phyloP scores from a whole-genome alignment of 1,140 invertebrate species.

The Pentalonia nigronervosa region DNA sequence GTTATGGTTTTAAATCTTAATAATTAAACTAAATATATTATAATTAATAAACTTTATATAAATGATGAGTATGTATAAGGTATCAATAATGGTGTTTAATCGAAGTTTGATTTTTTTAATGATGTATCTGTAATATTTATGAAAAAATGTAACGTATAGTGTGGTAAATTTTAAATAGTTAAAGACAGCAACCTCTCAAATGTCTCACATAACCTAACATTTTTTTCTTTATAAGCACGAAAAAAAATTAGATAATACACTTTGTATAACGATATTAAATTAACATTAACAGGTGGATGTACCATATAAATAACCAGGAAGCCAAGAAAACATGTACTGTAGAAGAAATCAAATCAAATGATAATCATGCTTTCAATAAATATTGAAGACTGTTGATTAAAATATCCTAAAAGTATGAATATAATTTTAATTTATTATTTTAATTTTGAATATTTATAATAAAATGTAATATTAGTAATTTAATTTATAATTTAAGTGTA shows the following conservation, averaged over 20 bases:
- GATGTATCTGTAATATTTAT: not conserved
- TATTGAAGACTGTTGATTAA: not conserved
- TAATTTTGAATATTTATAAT: not conserved
- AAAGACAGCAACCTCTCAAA: not conserved
- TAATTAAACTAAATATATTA: too few relatives aligned
- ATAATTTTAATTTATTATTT: not conserved
- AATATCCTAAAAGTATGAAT: not conserved
- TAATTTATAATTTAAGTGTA: too few relatives aligned
- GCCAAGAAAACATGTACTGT: not conserved
- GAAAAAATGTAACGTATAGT: not conserved
- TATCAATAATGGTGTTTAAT: too few relatives aligned
- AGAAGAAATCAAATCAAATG: not conserved
- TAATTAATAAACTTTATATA: too few relatives aligned
- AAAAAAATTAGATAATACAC: not conserved
- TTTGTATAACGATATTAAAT: not conserved
- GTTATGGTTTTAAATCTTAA: too few relatives aligned
- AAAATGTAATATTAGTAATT: too few relatives aligned
- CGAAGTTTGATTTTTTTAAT: not conserved
- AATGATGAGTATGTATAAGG: too few relatives aligned
- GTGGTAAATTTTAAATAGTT: not conserved
- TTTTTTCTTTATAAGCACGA: not conserved
- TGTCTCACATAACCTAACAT: not conserved
- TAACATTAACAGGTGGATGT: constrained; percentile 26
- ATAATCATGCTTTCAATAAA: not conserved
- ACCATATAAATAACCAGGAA: not conserved